Base-by-base conservation (phyloP, 1,140 invertebrate genomes). In the Pantala flavescens region DNA sequence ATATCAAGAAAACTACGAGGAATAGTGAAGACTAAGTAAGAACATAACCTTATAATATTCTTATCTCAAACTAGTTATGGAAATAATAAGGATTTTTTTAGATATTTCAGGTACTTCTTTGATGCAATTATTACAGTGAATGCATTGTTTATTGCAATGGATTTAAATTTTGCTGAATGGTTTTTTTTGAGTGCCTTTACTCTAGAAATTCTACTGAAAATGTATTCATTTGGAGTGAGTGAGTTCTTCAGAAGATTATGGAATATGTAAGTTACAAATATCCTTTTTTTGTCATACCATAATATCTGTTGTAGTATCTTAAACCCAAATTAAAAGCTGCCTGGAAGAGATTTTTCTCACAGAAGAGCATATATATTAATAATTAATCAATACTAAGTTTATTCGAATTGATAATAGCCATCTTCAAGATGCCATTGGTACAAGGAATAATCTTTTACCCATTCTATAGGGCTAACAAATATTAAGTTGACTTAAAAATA, bases 111-210 rank as follows among this genome's bases (percentile, higher is more conserved):
- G 23, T 83, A 82, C 63, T 81, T 82, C 43, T 87, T 87, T 81
- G 86, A 87, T 76, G 74, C 83, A 24, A 77, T 86, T 75, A 87
- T 86, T 73, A 78, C 86, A 36, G 43, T 85, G 9, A 87, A 87
- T 81, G 85, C 85, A 16, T 79, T 85, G 71, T 82, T 85, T 75
- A 85, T 87, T 77, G 84, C 82, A 0, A 78, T 85, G 76, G 81
- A 83, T 80, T 74, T 83, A 19, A 81, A 84, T 49, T 78, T 78
- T 23, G 82, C 83, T 9, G 86, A 87, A 76, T 85, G 84, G 83
- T 80, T 82, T 55, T 86, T 87, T 76, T 78, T 87, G 9, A 73
- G 77, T 5, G 76, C 83, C 42, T 87, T 87, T 77, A 81, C 81
- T 71, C 7, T 85, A 43, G 86, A 87, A 80, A 86, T 86, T 23